Evolutionary conservation across 2,888 invertebrate species (phyloP), one percentile per base, ranked within the genome.

Genomic region (Oligia fasciuncula): DNA sequence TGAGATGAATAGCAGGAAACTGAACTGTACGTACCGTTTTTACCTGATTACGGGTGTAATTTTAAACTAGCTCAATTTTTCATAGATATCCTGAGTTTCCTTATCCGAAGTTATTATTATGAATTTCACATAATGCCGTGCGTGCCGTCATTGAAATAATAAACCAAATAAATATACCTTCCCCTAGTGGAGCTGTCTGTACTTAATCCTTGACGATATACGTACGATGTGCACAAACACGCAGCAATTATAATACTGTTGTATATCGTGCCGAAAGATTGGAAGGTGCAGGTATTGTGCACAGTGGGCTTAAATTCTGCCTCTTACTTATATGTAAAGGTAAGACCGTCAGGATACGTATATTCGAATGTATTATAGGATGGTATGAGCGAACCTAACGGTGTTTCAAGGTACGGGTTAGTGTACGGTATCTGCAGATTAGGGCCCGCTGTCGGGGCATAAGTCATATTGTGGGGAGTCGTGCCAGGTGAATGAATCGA

Each of bases 371-470:
- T 75, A 78, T 54, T 81, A 62, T 81, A 70, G 68, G 80, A 78
- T 76, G 43, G 78, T 69, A 81, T 81, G 80, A 81, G 80, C 73
- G 67, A 88, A 88, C 86, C 89, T 93, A 93, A 93, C 93, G 93
- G 94, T 91, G 85, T 86, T 80, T 85, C 66, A 84, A 88, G 87
- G 85, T 85, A 86, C 86, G 87, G 90, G 89, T 89, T 91, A 89
- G 85, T 76, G 90, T 91, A 93, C 92, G 91, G 91, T 93, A 91
- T 85, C 86, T 85, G 82, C 86, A 88, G 90, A 88, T 89, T 89
- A 90, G 90, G 89, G 87, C 87, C 82, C 84, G 87, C 84, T 81
- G 87, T 73, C 79, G 85, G 90, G 89, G 87, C 91, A 89, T 87
- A 87, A 91, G 88, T 89, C 89, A 88, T 89, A 88, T 84, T 90